These are phyloP conservation scores for Drosophila teissieri DNA, from an alignment of 1,140 invertebrate species.

Conservation along the genomic window DNA sequence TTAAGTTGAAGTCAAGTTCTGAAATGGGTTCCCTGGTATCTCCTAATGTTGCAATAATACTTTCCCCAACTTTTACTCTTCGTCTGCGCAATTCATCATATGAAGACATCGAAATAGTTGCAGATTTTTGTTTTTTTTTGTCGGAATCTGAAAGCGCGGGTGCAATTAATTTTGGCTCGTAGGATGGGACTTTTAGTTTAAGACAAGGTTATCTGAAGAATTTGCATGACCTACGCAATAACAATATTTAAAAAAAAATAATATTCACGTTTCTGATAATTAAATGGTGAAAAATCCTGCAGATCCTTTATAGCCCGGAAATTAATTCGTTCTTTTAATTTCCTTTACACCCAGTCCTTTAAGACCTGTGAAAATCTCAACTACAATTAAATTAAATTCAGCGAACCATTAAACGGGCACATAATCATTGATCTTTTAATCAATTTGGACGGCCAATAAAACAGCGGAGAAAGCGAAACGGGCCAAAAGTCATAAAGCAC, in stretches of 20 bases:
- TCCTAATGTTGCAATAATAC: slow-evolving; percentile 43
- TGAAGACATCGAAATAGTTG: slow-evolving; percentile 27
- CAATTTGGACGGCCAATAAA: slow-evolving; percentile 74
- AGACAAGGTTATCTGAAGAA: too few species aligned
- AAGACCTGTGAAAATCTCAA: slow-evolving; percentile 36
- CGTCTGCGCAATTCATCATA: slow-evolving; percentile 32
- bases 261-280: neutral
- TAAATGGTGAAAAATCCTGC: neutral
- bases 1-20: slow-evolving; percentile 17
- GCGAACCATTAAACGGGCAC: slow-evolving; percentile 72
- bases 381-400: slow-evolving; percentile 72
- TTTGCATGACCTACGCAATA: too few species aligned
- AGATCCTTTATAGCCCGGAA: neutral
- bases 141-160: neutral
- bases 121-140: neutral
- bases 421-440: slow-evolving; percentile 83
- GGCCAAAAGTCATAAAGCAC: slow-evolving; percentile 70
- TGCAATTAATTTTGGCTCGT: too few species aligned
- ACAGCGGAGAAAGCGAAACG: slow-evolving; percentile 22
- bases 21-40: slow-evolving; percentile 18
- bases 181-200: too few species aligned
- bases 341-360: neutral
- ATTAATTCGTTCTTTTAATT: slow-evolving; percentile 9
- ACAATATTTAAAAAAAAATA: too few species aligned
- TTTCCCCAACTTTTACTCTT: slow-evolving; percentile 35